These are phyloP conservation scores for Anas platyrhynchos DNA, from an alignment of 2,113 vertebrate species.

Conservation along the genomic window DNA sequence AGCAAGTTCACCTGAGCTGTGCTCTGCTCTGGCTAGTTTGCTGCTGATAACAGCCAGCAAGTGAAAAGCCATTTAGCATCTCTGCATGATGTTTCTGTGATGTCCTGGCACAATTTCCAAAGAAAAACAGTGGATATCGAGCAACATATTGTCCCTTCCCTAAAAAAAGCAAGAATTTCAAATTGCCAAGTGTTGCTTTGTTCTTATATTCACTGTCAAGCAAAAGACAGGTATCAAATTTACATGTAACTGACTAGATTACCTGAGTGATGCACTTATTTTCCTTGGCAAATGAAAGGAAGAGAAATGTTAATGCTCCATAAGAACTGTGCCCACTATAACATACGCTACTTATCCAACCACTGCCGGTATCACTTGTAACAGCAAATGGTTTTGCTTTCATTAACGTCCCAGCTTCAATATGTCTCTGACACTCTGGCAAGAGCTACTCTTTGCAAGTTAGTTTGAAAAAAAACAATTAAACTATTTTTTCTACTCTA, in stretches of 20 bases:
- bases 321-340: not conserved
- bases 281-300: not conserved
- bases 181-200: not conserved
- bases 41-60: not conserved
- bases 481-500: not conserved
- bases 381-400: not conserved
- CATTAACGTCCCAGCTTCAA: not conserved
- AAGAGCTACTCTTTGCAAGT: not conserved
- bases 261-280: not conserved
- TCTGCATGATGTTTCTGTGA: rapidly evolving
- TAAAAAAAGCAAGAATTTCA: not conserved
- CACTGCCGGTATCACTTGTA: not conserved
- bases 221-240: not conserved
- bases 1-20: not conserved
- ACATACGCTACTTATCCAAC: not conserved
- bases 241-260: not conserved
- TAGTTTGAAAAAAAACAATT: not conserved
- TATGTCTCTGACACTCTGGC: not conserved
- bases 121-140: not conserved
- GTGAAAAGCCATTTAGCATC: not conserved
- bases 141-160: not conserved
- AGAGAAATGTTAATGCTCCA: not conserved
- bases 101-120: not conserved
- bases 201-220: not conserved
- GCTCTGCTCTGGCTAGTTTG: not conserved